These are phyloP conservation scores for Pogonocichla stellata DNA, from an alignment of 2,113 vertebrate species.

Conservation along the genomic window DNA sequence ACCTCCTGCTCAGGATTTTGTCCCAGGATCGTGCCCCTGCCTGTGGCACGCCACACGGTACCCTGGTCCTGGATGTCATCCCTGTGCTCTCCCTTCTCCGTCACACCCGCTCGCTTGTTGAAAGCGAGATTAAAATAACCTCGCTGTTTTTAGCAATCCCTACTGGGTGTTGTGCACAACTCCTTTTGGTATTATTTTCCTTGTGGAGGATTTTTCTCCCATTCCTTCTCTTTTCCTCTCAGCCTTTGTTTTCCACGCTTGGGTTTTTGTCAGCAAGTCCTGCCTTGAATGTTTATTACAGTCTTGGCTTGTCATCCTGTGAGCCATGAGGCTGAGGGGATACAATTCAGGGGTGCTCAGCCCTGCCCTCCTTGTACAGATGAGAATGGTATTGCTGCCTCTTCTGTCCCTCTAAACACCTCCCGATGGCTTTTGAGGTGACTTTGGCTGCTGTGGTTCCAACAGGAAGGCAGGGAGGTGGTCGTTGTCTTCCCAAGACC, in stretches of 20 bases:
- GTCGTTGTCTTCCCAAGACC: background rate
- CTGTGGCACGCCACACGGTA: accelerated
- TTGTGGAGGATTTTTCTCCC: background rate
- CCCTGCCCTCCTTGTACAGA: accelerated
- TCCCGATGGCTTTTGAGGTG: background rate
- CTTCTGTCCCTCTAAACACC: background rate
- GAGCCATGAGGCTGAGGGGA: background rate
- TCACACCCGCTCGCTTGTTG: slow-evolving; percentile 28
- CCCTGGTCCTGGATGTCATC: background rate
- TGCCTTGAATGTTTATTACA: background rate
- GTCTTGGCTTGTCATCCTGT: background rate
- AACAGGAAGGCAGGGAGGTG: background rate
- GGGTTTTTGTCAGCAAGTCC: background rate
- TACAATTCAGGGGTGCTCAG: background rate
- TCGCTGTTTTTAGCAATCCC: slow-evolving; percentile 53
- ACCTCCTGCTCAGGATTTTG: accelerated
- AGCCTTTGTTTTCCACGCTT: background rate
- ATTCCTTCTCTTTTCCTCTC: background rate
- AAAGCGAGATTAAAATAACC: slow-evolving; percentile 55
- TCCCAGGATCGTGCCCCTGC: background rate
- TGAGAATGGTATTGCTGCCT: background rate
- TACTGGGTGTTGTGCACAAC: slow-evolving; percentile 43
- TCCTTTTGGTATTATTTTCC: slow-evolving; percentile 17
- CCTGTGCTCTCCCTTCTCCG: background rate
- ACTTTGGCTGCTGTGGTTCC: background rate